Percentiles rank a stretch among this genome's conserved stretches.
Conservation (phyloP, 2,113 vertebrate species). For the Hemichromis elongatus region DNA sequence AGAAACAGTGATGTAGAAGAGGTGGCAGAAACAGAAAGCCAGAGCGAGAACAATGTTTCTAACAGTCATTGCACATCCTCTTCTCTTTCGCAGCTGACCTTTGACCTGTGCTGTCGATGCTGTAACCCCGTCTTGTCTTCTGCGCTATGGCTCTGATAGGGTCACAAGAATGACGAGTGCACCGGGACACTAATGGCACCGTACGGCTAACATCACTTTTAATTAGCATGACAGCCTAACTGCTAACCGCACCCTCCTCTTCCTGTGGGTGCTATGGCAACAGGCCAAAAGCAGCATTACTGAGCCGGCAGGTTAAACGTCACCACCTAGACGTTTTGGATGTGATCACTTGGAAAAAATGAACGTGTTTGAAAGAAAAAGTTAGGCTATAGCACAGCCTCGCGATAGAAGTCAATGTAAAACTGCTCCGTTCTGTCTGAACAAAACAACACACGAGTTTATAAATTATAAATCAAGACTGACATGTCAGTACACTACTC, state of each 20-base stretch:
- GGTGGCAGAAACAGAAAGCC: background rate
- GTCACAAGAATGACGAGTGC: slow-evolving; percentile 28
- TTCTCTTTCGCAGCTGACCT: slow-evolving; percentile 29
- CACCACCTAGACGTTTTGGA: background rate
- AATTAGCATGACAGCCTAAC: slow-evolving; percentile 60
- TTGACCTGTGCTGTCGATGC: slow-evolving; percentile 38
- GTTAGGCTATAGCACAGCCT: background rate
- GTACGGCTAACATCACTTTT: slow-evolving; percentile 61
- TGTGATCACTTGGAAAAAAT: background rate
- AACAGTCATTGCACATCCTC: background rate
- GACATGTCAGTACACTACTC: background rate
- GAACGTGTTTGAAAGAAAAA: background rate
- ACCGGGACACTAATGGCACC: slow-evolving; percentile 46
- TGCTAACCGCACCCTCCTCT: background rate
- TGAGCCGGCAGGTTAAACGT: slow-evolving; percentile 21
- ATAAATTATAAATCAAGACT: slow-evolving; percentile 23
- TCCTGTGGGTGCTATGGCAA: slow-evolving; percentile 45
- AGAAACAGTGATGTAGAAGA: background rate
- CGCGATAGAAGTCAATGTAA: background rate
- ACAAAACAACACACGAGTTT: background rate
- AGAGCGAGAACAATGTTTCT: slow-evolving; percentile 1
- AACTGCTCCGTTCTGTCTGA: background rate
- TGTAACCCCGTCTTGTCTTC: slow-evolving; percentile 11
- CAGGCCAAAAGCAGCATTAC: background rate
- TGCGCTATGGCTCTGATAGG: slow-evolving; percentile 12